Conservation (phyloP, 2,797 vertebrate genomes). For the Synanceia verrucosa region DNA sequence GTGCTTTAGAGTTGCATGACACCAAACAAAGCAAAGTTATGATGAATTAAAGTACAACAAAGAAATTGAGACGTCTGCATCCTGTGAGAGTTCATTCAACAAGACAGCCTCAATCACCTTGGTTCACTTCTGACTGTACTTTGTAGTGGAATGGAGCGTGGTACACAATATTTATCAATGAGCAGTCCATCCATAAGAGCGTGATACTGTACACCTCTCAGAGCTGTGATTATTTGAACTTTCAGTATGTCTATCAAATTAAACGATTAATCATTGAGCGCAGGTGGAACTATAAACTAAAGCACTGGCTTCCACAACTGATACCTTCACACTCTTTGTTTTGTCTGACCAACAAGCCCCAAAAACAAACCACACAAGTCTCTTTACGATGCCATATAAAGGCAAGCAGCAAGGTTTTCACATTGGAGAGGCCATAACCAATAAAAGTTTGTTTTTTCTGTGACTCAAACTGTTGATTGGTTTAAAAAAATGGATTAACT, state of each 20-base stretch:
- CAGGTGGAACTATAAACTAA: not conserved
- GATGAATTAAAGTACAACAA: slow-evolving; percentile 1
- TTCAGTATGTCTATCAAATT: not conserved
- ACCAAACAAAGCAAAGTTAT: not conserved
- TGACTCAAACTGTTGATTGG: slow-evolving; percentile 11
- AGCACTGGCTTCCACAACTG: no score
- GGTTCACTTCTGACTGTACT: not conserved
- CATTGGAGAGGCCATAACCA: not conserved
- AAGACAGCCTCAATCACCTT: not conserved
- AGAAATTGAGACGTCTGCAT: no score
- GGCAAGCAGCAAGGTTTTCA: not conserved
- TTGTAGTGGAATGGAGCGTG: not conserved
- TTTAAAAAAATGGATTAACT: slow-evolving; percentile 2
- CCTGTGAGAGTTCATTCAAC: not conserved
- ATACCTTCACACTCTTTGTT: not conserved
- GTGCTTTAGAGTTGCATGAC: not conserved
- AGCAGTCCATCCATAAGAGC: not conserved
- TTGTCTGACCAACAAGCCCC: not conserved
- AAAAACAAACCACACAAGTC: no score
- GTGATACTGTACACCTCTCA: not conserved
- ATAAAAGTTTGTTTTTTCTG: not conserved
- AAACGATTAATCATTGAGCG: not conserved
- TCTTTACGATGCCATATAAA: no score
- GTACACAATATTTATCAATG: slow-evolving; percentile 26
- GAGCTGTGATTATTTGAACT: not conserved